These are phyloP conservation scores for Hydrotaea cyrtoneurina DNA, from an alignment of 2,888 invertebrate genomes.

Conservation along the genomic window DNA sequence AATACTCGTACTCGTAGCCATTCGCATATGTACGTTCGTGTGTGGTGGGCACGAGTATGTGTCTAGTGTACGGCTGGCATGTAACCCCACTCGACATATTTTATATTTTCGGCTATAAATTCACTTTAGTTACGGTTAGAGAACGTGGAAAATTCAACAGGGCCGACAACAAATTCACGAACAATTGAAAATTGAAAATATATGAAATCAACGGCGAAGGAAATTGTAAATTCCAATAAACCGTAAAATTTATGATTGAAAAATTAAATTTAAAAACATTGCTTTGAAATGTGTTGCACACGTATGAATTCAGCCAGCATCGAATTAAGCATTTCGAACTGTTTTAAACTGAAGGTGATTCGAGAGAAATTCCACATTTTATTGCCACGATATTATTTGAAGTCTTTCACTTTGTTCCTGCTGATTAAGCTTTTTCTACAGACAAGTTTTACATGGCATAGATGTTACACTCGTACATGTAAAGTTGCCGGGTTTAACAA, in stretches of 20 bases:
- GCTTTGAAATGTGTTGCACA: conserved; percentile 41
- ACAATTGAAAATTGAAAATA: conserved; percentile 55
- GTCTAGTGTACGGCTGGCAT: conserved; percentile 47
- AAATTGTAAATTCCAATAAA: conserved; percentile 72
- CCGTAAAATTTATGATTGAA: conserved; percentile 77
- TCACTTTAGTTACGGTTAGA: conserved; percentile 69
- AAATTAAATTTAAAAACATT: conserved; percentile 77
- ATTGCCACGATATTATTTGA: too few species aligned
- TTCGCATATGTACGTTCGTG: conserved; percentile 66
- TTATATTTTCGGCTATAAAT: conserved; percentile 73
- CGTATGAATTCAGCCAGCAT: background rate
- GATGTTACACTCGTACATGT: too few species aligned
- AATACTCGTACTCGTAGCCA: background rate
- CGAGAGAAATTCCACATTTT: too few species aligned
- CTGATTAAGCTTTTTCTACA: too few species aligned
- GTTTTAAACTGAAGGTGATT: too few species aligned
- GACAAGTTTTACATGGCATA: too few species aligned
- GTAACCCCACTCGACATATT: conserved; percentile 69
- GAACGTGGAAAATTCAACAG: conserved; percentile 41
- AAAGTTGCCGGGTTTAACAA: too few species aligned
- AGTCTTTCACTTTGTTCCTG: too few species aligned
- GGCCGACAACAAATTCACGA: conserved; percentile 54
- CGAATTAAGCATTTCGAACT: too few species aligned
- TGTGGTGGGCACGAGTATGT: conserved; percentile 57
- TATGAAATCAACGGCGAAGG: conserved; percentile 16